Evolutionary conservation across 2,113 vertebrate genomes (phyloP).

Genomic region (Coreoperca whiteheadi): DNA sequence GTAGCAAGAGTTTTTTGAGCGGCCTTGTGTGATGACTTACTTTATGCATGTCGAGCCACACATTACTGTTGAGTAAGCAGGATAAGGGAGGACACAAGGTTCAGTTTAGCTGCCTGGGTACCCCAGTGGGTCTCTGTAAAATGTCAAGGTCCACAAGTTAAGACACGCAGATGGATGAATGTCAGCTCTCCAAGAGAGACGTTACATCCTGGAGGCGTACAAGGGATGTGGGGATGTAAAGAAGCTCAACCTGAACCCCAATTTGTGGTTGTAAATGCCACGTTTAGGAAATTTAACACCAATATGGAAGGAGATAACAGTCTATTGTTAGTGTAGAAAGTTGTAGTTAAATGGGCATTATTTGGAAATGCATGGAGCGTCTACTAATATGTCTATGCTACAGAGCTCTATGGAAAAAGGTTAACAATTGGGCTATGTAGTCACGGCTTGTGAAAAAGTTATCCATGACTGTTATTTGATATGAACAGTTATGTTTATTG

Average conservation of each 20-base stretch:
- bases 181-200: constrained; percentile 2
- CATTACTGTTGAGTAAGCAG: constrained; percentile 18
- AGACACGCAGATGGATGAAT: constrained; percentile 26
- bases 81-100: constrained; percentile 35
- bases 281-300: background rate
- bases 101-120: constrained; percentile 24
- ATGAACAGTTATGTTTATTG: background rate
- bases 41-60: constrained; percentile 24
- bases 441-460: constrained; percentile 1
- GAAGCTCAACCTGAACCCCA: background rate
- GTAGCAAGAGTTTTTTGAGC: constrained; percentile 3
- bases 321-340: background rate
- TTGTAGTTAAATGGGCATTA: background rate
- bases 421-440: background rate
- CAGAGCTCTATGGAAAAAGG: background rate
- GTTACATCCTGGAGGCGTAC: background rate
- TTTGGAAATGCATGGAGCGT: background rate
- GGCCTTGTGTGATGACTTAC: constrained; percentile 12
- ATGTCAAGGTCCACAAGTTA: constrained; percentile 35
- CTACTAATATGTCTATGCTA: background rate
- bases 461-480: background rate
- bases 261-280: background rate
- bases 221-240: background rate
- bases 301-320: background rate
- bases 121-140: constrained; percentile 12